These are phyloP conservation scores for Lophochroa leadbeateri DNA, from an alignment of 2,113 vertebrate species.

Conservation along the genomic window DNA sequence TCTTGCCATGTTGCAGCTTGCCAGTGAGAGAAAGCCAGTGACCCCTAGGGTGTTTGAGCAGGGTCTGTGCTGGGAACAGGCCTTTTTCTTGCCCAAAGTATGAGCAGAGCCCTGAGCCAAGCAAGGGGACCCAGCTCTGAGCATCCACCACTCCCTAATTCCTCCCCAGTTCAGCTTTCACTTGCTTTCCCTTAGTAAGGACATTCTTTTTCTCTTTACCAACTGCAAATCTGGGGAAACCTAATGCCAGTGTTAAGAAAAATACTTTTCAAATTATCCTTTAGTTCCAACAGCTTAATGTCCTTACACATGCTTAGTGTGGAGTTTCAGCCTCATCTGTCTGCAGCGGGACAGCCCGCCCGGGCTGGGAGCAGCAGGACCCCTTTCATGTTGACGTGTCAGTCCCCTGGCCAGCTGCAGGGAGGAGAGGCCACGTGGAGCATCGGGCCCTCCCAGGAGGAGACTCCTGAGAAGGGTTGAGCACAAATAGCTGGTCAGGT, in stretches of 20 bases:
- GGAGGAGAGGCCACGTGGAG: neutral
- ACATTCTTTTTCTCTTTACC: conserved; percentile 59
- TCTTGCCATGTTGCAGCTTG: neutral
- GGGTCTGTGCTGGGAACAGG: neutral
- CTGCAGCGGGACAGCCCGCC: neutral
- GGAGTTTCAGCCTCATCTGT: conserved; percentile 62
- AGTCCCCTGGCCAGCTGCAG: neutral
- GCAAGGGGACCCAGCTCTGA: neutral
- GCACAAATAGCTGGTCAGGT: neutral
- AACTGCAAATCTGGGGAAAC: conserved; percentile 49
- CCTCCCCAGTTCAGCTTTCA: conserved; percentile 51
- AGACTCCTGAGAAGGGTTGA: neutral
- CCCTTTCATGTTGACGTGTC: neutral
- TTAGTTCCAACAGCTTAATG: conserved; percentile 49
- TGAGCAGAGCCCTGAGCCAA: neutral
- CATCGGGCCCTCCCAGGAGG: neutral
- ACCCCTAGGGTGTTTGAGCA: neutral
- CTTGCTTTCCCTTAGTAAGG: conserved; percentile 61
- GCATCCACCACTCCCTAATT: conserved; percentile 20
- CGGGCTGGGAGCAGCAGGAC: neutral
- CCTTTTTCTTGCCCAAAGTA: neutral
- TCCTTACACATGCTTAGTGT: conserved; percentile 53
- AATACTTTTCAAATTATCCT: conserved; percentile 66
- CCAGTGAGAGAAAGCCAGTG: neutral
- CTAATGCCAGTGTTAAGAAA: conserved; percentile 52